phyloP scores from a whole-genome alignment of 2,797 vertebrate species.

The Oceanodroma leucorhoa region DNA sequence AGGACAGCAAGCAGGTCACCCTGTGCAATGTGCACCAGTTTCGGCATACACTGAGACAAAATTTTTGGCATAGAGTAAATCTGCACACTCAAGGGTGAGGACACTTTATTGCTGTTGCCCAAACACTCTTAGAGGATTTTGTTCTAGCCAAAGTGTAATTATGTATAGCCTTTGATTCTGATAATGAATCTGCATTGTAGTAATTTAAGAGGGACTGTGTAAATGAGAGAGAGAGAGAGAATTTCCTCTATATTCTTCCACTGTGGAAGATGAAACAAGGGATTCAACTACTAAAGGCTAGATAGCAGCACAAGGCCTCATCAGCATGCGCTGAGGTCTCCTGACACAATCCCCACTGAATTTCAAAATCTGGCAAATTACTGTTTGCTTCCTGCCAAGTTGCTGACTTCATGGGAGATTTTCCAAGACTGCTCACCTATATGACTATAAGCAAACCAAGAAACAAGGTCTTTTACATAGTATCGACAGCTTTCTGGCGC shows the following conservation, averaged over 20 bases:
- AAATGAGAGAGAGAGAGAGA: neutral
- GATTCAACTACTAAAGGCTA: neutral
- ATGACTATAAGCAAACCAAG: neutral
- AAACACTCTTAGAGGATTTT: neutral
- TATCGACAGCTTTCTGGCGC: neutral
- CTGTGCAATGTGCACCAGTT: neutral
- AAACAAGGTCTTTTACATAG: neutral
- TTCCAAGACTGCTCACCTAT: neutral
- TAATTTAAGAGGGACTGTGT: neutral
- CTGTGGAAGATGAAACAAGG: neutral
- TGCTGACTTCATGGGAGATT: neutral
- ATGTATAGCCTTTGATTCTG: neutral
- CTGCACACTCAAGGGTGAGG: rapidly evolving
- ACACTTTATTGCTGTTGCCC: neutral
- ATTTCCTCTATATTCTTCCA: neutral
- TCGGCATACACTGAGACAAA: neutral
- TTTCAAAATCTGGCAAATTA: neutral
- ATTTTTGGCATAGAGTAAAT: neutral
- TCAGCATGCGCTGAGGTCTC: neutral
- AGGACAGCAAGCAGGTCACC: neutral
- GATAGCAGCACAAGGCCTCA: neutral
- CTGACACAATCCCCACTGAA: neutral
- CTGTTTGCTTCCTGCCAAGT: neutral
- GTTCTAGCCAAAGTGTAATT: neutral
- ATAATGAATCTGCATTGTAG: neutral